Evolutionary conservation across 2,888 invertebrate genomes (phyloP).

Genomic region (Monopis laevigella): DNA sequence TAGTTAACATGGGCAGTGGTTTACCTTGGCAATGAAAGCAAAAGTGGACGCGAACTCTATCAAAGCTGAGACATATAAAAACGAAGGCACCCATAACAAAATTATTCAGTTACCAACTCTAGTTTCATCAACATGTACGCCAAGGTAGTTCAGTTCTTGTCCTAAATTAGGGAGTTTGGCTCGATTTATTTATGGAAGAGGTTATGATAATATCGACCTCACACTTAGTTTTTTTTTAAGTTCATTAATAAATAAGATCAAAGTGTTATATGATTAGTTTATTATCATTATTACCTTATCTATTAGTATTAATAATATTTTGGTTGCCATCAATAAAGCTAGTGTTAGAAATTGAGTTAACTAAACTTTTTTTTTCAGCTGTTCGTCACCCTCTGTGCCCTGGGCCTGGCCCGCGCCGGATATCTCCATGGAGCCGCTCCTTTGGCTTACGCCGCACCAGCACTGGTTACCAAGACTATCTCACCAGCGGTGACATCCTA

Average conservation of each 20-base stretch:
- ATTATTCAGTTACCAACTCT: conserved; percentile 64
- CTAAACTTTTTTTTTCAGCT: conserved; percentile 42
- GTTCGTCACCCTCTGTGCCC: conserved; percentile 66
- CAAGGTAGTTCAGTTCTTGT: conserved; percentile 36
- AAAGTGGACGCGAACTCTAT: conserved; percentile 32
- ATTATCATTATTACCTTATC: too few species aligned
- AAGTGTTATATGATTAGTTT: too few species aligned
- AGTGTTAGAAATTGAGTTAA: not conserved
- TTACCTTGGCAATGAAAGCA: conserved; percentile 65
- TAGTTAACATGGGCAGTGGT: conserved; percentile 29
- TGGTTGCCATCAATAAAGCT: not conserved
- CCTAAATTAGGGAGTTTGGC: not conserved
- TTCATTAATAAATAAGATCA: too few species aligned
- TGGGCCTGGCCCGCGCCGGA: conserved; percentile 69
- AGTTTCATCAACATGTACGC: conserved; percentile 61
- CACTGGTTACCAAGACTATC: conserved; percentile 24
- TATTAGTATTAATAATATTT: not conserved
- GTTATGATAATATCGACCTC: not conserved
- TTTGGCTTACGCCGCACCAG: conserved; percentile 54
- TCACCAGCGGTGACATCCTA: conserved; percentile 22
- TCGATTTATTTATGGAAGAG: conserved; percentile 2
- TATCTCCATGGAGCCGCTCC: conserved; percentile 54
- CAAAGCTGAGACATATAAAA: conserved; percentile 48
- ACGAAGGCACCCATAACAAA: conserved; percentile 47
- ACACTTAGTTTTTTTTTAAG: too few species aligned